phyloP scores from a whole-genome alignment of 2,113 vertebrate species.

The Marmota monax region DNA sequence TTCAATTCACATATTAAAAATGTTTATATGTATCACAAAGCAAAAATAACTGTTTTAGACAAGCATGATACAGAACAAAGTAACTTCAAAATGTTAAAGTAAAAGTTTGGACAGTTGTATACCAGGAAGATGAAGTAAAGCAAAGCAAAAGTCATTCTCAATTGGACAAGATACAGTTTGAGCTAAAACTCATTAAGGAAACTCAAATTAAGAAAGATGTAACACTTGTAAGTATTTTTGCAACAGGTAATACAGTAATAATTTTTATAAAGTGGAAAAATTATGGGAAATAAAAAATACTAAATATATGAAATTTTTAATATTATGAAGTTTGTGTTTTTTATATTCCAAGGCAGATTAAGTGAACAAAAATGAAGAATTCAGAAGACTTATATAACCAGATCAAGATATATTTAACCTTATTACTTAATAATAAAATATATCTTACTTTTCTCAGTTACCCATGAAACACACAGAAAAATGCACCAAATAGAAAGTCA shows the following conservation, averaged over 20 bases:
- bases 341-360: background rate
- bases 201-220: background rate
- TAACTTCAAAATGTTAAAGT: background rate
- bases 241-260: background rate
- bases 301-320: background rate
- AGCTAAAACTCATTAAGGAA: background rate
- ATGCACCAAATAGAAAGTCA: background rate
- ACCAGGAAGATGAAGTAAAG: background rate
- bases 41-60: background rate
- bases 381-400: background rate
- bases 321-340: background rate
- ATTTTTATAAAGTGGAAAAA: background rate
- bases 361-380: background rate
- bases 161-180: background rate
- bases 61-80: background rate
- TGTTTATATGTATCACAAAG: background rate
- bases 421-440: background rate
- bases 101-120: background rate
- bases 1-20: background rate
- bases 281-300: background rate
- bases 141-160: background rate
- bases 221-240: background rate
- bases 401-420: background rate
- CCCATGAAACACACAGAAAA: background rate
- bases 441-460: background rate